Evolutionary conservation across 2,797 vertebrate genomes (phyloP), one percentile per base, ranked within the genome.

Genomic region (Echeneis naucrates): DNA sequence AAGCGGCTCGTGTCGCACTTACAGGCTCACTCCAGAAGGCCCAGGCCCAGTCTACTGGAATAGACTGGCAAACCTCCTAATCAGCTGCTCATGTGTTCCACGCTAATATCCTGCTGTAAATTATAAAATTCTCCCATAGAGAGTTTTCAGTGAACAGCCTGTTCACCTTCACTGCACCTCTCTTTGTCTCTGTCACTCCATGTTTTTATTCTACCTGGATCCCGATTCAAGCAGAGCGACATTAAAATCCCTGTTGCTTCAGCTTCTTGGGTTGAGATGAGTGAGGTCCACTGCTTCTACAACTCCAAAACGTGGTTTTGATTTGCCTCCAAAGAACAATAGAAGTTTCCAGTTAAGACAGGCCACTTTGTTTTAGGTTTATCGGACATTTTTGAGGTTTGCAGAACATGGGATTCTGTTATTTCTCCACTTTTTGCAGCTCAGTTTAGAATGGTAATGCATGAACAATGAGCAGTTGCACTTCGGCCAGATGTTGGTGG

Each of bases 291-390:
- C 13, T 9, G 24, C 26, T 64, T 78, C 68, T 65, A 67, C 67
- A 55, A 55, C 58, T 48, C 58, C 52, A 51, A 64, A 72, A 73
- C 58, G 16, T 76, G 75, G 68, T 55, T 79, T 78, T 69, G 40
- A 72, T 81, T 85, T 72, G 16, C 50, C 67, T 73, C 61, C 5
- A 2, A 50, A 61, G 65, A 78, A 80, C 58, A 84, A 76, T 75
- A 57, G 40, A 53, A 58, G 32, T 59, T 65, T 62, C 35, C 44
- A 30, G 44, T 23, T 30, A 50, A 75, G 50, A 66, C 32, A 45
- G 60, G 21, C 71, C 40, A 57, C 32, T 51, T 54, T 35, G 12
- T 67, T 54, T 30, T 59, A 44, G 27, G 8, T 51, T 78, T 62
- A 61, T 30, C 35, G 53, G 45, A 44, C 40, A 30, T 67, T 71